phyloP scores from a whole-genome alignment of 2,888 invertebrate species.

The Cantharis lateralis region DNA sequence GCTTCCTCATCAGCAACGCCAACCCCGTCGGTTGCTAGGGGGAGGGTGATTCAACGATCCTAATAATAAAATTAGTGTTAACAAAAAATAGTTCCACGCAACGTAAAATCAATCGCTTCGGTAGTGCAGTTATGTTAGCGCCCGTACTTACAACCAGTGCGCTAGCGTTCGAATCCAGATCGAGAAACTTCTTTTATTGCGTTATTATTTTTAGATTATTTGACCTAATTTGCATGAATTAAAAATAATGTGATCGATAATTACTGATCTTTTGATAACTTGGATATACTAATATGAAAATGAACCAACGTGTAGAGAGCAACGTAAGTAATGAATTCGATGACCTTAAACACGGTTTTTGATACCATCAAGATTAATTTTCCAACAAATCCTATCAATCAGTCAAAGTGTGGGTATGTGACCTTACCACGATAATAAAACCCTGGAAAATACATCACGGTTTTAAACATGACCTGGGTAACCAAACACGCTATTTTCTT shows the following conservation, averaged over 20 bases:
- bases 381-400: constrained; percentile 14
- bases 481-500: constrained; percentile 23
- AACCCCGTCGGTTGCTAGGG: not conserved
- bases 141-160: no score
- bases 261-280: not conserved
- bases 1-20: not conserved
- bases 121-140: no score
- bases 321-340: constrained; percentile 18
- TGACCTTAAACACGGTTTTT: constrained; percentile 12
- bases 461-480: constrained; percentile 9
- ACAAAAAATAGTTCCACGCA: not conserved
- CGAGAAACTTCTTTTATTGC: not conserved
- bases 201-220: not conserved
- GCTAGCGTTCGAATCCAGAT: not conserved
- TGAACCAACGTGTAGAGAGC: constrained; percentile 1
- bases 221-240: not conserved
- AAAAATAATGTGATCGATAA: not conserved
- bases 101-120: no score
- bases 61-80: not conserved
- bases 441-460: constrained; percentile 9
- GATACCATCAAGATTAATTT: constrained; percentile 17
- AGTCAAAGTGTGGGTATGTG: constrained; percentile 7
- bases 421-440: constrained; percentile 18
- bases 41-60: not conserved
- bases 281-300: not conserved